phyloP scores from a whole-genome alignment of 2,113 vertebrate species.

The Petroica traversi region DNA sequence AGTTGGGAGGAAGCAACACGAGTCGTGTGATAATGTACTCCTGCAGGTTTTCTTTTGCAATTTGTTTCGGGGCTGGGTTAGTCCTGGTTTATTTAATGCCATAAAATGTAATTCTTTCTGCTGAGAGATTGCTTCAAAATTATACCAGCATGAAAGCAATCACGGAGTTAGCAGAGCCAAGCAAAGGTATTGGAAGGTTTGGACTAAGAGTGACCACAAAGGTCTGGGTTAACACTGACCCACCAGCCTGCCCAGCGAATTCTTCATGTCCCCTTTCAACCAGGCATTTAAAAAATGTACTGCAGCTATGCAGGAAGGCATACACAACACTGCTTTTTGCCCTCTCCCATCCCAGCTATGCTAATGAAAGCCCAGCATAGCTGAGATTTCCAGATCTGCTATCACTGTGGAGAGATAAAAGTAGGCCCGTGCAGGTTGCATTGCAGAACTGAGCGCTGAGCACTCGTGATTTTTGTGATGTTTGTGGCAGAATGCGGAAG shows the following conservation, averaged over 20 bases:
- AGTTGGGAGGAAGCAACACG: slow-evolving; percentile 41
- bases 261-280: slow-evolving; percentile 30
- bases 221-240: neutral
- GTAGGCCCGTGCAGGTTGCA: neutral
- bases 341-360: neutral
- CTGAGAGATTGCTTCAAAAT: neutral
- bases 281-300: slow-evolving; percentile 53
- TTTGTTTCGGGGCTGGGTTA: neutral
- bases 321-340: neutral
- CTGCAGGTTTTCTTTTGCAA: slow-evolving; percentile 4
- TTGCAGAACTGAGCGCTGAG: neutral
- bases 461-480: neutral
- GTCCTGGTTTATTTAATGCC: slow-evolving; percentile 3
- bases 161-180: neutral
- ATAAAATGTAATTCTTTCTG: neutral
- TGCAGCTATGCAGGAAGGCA: slow-evolving; percentile 41
- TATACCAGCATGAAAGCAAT: neutral
- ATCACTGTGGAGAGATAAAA: neutral
- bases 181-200: neutral
- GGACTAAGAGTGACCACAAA: neutral
- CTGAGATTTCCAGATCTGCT: slow-evolving; percentile 25
- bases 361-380: neutral
- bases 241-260: neutral
- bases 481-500: neutral
- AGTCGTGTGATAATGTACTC: slow-evolving; percentile 69